Percentiles rank a stretch among this genome's conserved stretches.
Evolutionary conservation across 2,888 invertebrate species (phyloP).

Genomic region (Drosophila macrospina): DNA sequence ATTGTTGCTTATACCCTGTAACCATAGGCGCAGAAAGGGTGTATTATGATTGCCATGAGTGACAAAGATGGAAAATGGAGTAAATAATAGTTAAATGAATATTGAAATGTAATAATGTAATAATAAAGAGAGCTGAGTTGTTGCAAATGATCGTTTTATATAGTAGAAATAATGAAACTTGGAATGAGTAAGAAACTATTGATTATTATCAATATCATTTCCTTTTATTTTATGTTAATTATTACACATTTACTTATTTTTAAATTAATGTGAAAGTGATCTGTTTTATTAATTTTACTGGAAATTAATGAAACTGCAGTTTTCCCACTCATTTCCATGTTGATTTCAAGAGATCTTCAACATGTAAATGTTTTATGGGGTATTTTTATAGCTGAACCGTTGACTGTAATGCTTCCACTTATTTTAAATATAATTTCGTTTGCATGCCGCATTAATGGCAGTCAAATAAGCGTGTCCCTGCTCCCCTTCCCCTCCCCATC

Average conservation of each 20-base stretch:
- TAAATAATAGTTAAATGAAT: not conserved
- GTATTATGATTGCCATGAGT: conserved; percentile 1
- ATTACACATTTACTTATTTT: no score
- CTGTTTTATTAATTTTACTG: no score
- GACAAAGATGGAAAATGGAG: not conserved
- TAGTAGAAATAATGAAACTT: no score
- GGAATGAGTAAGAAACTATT: no score
- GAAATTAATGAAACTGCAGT: not conserved
- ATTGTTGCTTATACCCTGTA: conserved; percentile 31
- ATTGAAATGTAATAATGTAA: no score
- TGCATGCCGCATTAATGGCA: conserved; percentile 68
- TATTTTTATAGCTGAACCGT: conserved; percentile 17
- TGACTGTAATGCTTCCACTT: conserved; percentile 16
- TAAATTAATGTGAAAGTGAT: no score
- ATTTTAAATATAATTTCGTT: conserved; percentile 68
- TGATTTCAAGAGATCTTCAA: not conserved
- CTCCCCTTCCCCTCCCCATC: conserved; percentile 5
- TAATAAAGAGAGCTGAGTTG: no score
- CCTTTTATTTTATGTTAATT: no score
- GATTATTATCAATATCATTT: not conserved
- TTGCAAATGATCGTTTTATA: no score
- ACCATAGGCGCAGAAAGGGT: not conserved
- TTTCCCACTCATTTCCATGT: not conserved
- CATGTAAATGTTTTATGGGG: conserved; percentile 12
- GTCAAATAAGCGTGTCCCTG: conserved; percentile 62